phyloP scores from a whole-genome alignment of 2,113 vertebrate species.

The Eidolon helvum region DNA sequence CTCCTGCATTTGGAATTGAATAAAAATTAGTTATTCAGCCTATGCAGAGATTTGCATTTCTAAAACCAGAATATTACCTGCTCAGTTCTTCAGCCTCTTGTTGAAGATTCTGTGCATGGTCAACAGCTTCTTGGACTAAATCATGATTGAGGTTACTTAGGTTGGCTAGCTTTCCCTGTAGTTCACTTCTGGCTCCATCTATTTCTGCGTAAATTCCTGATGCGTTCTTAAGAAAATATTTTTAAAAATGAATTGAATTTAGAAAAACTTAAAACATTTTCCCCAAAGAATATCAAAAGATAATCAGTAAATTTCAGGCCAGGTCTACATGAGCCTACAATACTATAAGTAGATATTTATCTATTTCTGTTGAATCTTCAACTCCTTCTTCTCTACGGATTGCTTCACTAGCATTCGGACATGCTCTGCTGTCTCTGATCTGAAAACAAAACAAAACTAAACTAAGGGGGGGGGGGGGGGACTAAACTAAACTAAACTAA shows the following conservation, averaged over 20 bases:
- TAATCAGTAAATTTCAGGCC: background rate
- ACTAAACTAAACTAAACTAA: no score
- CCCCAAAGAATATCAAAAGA: background rate
- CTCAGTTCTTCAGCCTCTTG: slow-evolving; percentile 87
- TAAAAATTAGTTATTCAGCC: background rate
- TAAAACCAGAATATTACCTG: slow-evolving; percentile 82
- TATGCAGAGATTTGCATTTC: background rate
- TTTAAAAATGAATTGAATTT: slow-evolving; percentile 2
- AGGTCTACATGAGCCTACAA: background rate
- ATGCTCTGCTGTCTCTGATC: background rate
- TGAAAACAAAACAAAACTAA: background rate
- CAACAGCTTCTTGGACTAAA: slow-evolving; percentile 88
- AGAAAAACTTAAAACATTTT: slow-evolving; percentile 16
- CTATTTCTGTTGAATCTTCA: background rate
- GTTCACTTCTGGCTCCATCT: slow-evolving; percentile 89
- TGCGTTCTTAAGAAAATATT: slow-evolving; percentile 85
- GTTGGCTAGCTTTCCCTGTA: slow-evolving; percentile 88
- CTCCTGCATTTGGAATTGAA: background rate
- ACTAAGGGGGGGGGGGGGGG: no score
- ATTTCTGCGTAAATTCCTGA: slow-evolving; percentile 93
- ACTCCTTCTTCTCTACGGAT: background rate
- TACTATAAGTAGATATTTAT: background rate
- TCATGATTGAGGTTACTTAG: slow-evolving; percentile 87
- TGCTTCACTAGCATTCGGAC: background rate
- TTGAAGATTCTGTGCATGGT: slow-evolving; percentile 87